These are phyloP conservation scores for Mormyrops boulengeri DNA, from an alignment of 2,797 vertebrate species.

Conservation along the genomic window DNA sequence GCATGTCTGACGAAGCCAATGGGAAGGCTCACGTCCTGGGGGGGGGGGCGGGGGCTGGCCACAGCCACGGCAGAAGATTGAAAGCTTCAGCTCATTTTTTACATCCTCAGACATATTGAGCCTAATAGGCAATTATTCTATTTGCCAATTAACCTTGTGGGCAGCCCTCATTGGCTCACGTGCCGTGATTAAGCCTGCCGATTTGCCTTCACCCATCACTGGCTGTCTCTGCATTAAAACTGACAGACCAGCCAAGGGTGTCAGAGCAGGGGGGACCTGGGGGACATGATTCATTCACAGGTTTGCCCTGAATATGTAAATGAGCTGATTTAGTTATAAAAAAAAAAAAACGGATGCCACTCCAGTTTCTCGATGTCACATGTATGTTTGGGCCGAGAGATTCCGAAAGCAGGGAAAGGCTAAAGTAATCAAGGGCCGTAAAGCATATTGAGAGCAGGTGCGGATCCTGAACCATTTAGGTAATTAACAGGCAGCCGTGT, in stretches of 20 bases:
- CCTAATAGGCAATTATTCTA: slow-evolving; percentile 65
- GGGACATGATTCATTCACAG: not conserved
- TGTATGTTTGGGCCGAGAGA: not conserved
- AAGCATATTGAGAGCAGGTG: not conserved
- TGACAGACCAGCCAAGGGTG: slow-evolving; percentile 47
- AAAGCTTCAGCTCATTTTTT: slow-evolving; percentile 55
- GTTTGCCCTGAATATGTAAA: not conserved
- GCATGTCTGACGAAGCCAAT: not conserved
- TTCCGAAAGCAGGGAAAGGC: not conserved
- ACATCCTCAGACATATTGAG: slow-evolving; percentile 62
- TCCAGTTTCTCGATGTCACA: not conserved
- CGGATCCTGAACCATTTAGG: not conserved
- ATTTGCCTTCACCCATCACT: slow-evolving; percentile 54
- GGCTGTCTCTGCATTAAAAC: slow-evolving; percentile 53
- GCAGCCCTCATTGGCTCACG: slow-evolving; percentile 41
- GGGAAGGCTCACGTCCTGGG: not conserved
- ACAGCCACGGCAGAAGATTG: slow-evolving; percentile 40
- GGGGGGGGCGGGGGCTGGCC: not conserved
- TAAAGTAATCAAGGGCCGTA: not conserved
- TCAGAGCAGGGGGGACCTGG: not conserved
- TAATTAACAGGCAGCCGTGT: not conserved
- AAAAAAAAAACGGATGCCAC: not conserved
- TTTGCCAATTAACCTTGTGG: slow-evolving; percentile 65
- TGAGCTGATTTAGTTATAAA: not conserved
- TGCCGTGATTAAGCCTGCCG: slow-evolving; percentile 48